Evolutionary conservation across 1,140 invertebrate genomes (phyloP), one percentile per base, ranked within the genome.

Genomic region (Dendrolimus punctatus): DNA sequence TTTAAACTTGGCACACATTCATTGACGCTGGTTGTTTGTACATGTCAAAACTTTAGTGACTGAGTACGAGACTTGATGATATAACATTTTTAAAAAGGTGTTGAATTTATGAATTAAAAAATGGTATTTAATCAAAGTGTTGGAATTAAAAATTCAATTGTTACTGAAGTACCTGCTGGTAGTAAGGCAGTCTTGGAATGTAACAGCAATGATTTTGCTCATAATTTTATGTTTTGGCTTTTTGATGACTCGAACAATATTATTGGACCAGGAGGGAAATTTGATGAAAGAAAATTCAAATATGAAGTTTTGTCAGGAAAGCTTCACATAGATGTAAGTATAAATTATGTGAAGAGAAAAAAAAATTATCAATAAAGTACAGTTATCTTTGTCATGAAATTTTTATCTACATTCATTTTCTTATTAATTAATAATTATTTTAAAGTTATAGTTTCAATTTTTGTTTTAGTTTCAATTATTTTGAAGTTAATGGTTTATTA

Each of bases 201-300:
- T 71, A 83, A 82, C 47, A 92, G 91, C 64, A 92, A 88, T 79
- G 91, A 92, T 67, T 89, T 89, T 60, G 63, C 88, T 54, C 91
- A 92, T 75, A 88, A 90, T 64, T 93, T 93, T 62, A 88, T 91
- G 86, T 92, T 92, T 68, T 92, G 92, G 92, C 83, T 92, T 64
- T 71, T 92, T 51, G 87, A 84, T 48, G 82, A 88, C 23, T 23
- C 23, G 53, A 85, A 89, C 51, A 84, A 87, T 61, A 79, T 92
- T 10, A 90, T 92, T 54, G 90, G 91, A 5, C 91, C 92, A 42
- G 90, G 89, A 42, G 92, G 91, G 85, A 57, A 74, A 39, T 80
- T 88, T 58, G 87, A 92, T 81, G 76, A 82, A 57, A 83, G 83
- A 6, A 93, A 93, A 85, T 92, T 91, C 66, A 92, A 92, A 68